A percentile compares a stretch with the other conserved stretches of the same genome.
Evolutionary conservation across 2,797 vertebrate genomes (phyloP).

Genomic region (Manis crassicaudata): DNA sequence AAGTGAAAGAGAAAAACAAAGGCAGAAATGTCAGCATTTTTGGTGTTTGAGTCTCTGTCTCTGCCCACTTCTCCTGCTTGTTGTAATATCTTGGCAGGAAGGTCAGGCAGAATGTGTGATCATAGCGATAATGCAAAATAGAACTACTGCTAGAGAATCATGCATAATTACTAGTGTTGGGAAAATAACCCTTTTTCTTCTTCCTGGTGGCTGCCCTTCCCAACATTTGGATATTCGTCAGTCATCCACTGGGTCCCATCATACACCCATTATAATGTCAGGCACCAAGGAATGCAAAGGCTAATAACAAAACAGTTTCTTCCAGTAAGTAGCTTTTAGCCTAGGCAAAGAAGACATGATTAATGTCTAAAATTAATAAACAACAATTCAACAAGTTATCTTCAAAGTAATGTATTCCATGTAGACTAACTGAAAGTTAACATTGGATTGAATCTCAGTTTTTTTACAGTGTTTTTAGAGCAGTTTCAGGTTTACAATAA

Average conservation of each 20-base stretch:
- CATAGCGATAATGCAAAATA: not conserved
- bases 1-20: not conserved
- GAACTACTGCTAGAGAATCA: not conserved
- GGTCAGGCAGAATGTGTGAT: not conserved
- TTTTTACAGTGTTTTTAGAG: not conserved
- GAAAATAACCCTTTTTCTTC: not conserved
- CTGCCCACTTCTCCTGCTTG: not conserved
- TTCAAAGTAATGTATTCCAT: not conserved
- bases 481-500: not conserved
- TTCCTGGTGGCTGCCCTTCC: not conserved
- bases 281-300: not conserved
- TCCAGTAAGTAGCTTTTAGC: not conserved
- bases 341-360: not conserved
- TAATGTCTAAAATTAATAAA: not conserved
- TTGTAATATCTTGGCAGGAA: not conserved
- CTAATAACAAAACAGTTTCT: not conserved
- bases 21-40: not conserved
- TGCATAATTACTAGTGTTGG: not conserved
- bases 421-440: not conserved
- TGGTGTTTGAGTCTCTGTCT: not conserved
- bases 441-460: not conserved
- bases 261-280: not conserved
- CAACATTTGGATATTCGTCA: not conserved
- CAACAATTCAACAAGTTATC: not conserved
- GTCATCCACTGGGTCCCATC: not conserved